These are phyloP conservation scores for Megalops cyprinoides DNA, from an alignment of 2,797 vertebrate species.

Conservation along the genomic window DNA sequence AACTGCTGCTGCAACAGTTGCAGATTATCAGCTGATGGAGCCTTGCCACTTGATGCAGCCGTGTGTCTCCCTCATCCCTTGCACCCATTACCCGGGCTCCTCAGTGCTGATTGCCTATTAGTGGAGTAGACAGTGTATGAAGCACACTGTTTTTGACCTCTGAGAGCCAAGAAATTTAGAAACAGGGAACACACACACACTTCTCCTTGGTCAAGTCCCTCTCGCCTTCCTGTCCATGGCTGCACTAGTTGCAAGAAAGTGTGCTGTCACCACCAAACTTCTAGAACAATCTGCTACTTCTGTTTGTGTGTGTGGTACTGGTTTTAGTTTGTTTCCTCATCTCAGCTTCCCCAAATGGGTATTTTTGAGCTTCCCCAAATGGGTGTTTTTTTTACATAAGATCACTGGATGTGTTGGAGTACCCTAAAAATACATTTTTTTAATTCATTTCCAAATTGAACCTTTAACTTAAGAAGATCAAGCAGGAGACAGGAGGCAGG, in stretches of 20 bases:
- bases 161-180: constrained; percentile 3
- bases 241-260: background rate
- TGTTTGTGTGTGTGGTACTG: background rate
- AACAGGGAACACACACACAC: constrained; percentile 1
- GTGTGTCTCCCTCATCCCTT: background rate
- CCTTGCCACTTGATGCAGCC: background rate
- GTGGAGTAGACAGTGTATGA: constrained; percentile 23
- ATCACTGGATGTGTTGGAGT: background rate
- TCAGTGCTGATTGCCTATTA: constrained; percentile 28
- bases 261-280: background rate
- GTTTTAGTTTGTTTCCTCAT: background rate
- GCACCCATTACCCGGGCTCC: constrained; percentile 23
- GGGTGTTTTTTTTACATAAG: background rate
- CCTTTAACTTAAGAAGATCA: constrained; percentile 14
- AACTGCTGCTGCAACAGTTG: constrained; percentile 4
- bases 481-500: too few relatives aligned
- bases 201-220: background rate
- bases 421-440: background rate
- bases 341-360: background rate
- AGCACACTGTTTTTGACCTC: constrained; percentile 5
- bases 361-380: background rate
- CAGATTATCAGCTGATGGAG: background rate
- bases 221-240: background rate
- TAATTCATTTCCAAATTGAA: background rate
- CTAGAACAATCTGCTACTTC: background rate